Conservation (phyloP, 2,797 vertebrate genomes). For the Tragelaphus oryx region DNA sequence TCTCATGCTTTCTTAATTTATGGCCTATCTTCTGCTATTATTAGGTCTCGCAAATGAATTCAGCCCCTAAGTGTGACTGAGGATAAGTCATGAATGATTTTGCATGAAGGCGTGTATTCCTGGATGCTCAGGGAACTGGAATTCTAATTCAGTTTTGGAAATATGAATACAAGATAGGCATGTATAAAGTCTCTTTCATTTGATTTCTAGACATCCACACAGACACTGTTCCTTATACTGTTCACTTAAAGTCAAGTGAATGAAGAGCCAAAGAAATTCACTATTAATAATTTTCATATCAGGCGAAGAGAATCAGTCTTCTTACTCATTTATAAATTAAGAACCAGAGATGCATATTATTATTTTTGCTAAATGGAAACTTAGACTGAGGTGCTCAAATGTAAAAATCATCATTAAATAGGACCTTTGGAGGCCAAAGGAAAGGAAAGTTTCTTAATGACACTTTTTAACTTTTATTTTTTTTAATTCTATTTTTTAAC, state of each 20-base stretch:
- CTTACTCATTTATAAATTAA: constrained; percentile 9
- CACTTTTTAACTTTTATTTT: not conserved
- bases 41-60: not conserved
- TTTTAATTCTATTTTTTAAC: no score
- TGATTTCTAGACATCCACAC: not conserved
- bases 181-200: not conserved
- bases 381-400: not conserved
- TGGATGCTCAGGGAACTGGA: not conserved
- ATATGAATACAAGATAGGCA: not conserved
- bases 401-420: not conserved
- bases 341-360: not conserved
- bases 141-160: not conserved
- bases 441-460: not conserved
- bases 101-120: not conserved
- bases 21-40: not conserved
- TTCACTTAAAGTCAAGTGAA: not conserved
- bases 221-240: not conserved
- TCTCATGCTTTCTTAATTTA: not conserved
- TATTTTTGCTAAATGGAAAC: not conserved
- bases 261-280: not conserved
- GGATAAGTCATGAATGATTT: not conserved
- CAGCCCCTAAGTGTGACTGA: not conserved
- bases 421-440: not conserved
- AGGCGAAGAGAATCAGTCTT: not conserved
- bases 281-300: not conserved